These are phyloP conservation scores for Callochromis pleurospilus DNA, from an alignment of 2,113 vertebrate genomes.

Conservation along the genomic window DNA sequence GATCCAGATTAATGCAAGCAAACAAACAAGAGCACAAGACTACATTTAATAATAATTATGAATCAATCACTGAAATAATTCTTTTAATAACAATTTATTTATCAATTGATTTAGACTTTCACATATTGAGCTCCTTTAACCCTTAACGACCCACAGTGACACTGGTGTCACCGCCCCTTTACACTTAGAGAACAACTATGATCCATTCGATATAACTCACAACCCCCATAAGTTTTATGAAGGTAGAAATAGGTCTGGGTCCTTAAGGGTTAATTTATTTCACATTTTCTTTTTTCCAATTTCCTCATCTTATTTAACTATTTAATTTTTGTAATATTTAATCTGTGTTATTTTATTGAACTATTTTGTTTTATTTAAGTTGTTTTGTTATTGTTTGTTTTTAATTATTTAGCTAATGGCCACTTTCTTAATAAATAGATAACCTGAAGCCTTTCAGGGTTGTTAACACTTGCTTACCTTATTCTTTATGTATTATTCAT, in stretches of 20 bases:
- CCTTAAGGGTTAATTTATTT: neutral
- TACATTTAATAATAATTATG: neutral
- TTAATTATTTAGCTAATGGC: neutral
- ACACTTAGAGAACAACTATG: no score
- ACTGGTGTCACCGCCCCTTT: no score
- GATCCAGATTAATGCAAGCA: neutral
- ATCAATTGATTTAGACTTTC: neutral
- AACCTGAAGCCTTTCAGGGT: neutral
- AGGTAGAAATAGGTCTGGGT: no score
- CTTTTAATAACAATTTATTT: neutral
- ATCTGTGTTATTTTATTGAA: neutral
- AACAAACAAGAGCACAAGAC: neutral
- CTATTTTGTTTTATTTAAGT: neutral
- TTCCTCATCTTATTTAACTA: neutral
- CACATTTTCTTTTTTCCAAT: neutral
- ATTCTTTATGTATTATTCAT: neutral
- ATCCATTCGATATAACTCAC: no score
- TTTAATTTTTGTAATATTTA: neutral
- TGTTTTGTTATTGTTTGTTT: neutral
- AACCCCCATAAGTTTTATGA: no score
- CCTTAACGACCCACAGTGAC: no score
- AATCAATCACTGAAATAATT: neutral
- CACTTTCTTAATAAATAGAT: neutral
- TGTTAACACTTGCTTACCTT: neutral
- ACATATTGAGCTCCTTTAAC: neutral